Evolutionary conservation across 2,797 vertebrate genomes (phyloP).

Genomic region (Crotalus adamanteus): DNA sequence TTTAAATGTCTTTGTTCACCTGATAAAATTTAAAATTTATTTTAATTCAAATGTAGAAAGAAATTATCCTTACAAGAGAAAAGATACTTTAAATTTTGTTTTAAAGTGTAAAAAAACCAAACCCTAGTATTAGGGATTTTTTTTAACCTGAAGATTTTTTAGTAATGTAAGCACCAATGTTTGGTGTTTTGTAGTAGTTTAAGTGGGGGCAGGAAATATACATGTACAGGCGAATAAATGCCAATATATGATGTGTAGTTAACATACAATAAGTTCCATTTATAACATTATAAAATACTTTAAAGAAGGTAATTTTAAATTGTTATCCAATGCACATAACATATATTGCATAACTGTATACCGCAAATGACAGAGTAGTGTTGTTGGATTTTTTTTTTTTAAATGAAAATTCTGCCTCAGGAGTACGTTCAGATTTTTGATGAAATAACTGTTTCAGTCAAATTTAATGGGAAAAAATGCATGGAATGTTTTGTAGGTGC

Average conservation of each 20-base stretch:
- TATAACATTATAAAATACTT: constrained; percentile 71
- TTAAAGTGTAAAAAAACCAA: constrained; percentile 31
- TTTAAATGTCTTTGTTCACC: constrained; percentile 50
- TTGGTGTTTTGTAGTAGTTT: constrained; percentile 68
- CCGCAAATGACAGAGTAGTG: constrained; percentile 48
- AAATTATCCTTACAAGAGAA: constrained; percentile 43
- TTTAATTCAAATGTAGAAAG: constrained; percentile 33
- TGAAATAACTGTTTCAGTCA: constrained; percentile 54
- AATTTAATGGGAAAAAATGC: constrained; percentile 20
- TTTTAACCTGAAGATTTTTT: constrained; percentile 65
- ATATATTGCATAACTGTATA: constrained; percentile 52
- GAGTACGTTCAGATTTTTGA: constrained; percentile 51
- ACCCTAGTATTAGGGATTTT: not conserved
- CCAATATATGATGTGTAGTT: constrained; percentile 64
- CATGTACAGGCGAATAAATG: constrained; percentile 65
- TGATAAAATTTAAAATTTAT: constrained; percentile 42
- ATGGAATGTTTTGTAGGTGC: not conserved
- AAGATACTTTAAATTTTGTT: constrained; percentile 59
- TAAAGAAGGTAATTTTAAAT: constrained; percentile 66
- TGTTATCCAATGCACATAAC: constrained; percentile 52
- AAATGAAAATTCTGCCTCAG: constrained; percentile 44
- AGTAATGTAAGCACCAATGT: constrained; percentile 60
- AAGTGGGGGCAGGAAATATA: constrained; percentile 63
- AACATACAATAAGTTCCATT: constrained; percentile 68
- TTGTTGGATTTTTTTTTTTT: constrained; percentile 30